A percentile compares a stretch with the other conserved stretches of the same genome.
Evolutionary conservation across 2,113 vertebrate species (phyloP).

Genomic region (Castor canadensis): DNA sequence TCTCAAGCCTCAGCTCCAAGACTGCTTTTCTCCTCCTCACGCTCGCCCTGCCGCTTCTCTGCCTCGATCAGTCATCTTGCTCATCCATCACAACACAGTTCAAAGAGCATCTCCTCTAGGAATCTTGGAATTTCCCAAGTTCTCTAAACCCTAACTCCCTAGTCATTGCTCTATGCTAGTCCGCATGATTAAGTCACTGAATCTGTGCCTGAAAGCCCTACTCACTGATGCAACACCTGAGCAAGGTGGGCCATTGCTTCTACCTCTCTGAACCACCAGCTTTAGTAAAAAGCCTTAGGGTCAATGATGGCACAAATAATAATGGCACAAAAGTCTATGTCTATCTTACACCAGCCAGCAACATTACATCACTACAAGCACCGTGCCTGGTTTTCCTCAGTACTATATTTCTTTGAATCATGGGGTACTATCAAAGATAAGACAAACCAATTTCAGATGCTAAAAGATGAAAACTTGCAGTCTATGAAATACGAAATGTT

Average conservation of each 20-base stretch:
- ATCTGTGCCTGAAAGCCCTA: background rate
- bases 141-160: background rate
- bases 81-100: background rate
- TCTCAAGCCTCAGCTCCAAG: background rate
- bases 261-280: background rate
- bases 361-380: background rate
- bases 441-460: background rate
- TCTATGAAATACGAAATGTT: background rate
- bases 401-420: background rate
- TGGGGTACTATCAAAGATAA: background rate
- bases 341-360: background rate
- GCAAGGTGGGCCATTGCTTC: background rate
- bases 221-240: background rate
- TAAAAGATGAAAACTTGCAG: background rate
- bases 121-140: background rate
- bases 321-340: background rate
- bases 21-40: background rate
- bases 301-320: background rate
- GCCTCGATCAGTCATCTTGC: background rate
- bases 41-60: background rate
- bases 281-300: background rate
- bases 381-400: background rate
- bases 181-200: background rate
- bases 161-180: background rate
- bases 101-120: background rate